Base-by-base conservation (phyloP, 1,140 invertebrate species). In the Drosophila subobscura region DNA sequence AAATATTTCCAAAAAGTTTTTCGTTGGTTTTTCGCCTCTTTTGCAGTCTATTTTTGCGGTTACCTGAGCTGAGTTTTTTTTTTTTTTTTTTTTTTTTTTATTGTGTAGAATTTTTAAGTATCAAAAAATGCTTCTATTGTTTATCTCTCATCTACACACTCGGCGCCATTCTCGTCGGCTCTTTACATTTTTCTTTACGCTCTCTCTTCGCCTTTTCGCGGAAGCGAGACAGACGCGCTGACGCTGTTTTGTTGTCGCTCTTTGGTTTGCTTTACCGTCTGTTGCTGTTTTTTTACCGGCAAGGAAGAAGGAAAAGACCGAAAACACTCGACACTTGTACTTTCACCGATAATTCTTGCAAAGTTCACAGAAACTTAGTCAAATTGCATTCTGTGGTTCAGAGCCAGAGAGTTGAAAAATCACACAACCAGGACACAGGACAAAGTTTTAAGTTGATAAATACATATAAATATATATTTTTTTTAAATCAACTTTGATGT, bases 91-190 rank as follows among this genome's bases (percentile, higher is more conserved):
- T 20, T 47, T 45, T 54, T n/a, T 40, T 49, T 47, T 16, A 12
- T 53, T 60, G 16, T 66, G 45, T 66, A 67, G 61, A 67, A 67
- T 29, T 6, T 37, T 67, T 66, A 66, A 67, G 65, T 68, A 68
- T 68, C 65, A 68, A 68, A 68, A 68, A 47, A 46, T 57, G 47
- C 47, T 33, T 59, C 20, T 71, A 51, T 71, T 71, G 65, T 50
- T 60, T 60, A 23, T 60, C 49, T 72, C 49, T 49, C 53, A 25
- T 37, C 56, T 71, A 72, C 70, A 72, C 70, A 72, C 68, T 55
- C 68, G 67, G 49, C 68, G 68, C 66, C 66, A 72, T 72, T 68
- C 52, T 61, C 67, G 70, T 56, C 70, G 61, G 53, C 61, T 72
- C 45, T 72, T 72, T 50, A 72, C 70, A 72, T 72, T 53, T 72